Evolutionary conservation across 2,113 vertebrate genomes (phyloP).

Genomic region (Gopherus evgoodei): DNA sequence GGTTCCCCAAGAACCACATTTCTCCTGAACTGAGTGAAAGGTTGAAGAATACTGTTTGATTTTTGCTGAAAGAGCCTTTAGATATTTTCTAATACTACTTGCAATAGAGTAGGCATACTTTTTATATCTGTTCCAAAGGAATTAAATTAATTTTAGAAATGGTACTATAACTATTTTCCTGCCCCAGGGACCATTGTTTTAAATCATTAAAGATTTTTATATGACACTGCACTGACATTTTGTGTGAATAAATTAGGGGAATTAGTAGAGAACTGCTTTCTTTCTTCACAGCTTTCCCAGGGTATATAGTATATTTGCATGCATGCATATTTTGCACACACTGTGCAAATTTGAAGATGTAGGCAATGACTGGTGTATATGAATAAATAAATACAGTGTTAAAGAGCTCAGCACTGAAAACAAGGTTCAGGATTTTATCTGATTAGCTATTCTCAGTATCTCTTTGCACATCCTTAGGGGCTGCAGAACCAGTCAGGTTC

Average conservation of each 20-base stretch:
- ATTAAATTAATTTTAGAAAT: conserved; percentile 81
- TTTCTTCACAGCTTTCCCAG: conserved; percentile 40
- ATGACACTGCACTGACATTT: conserved; percentile 79
- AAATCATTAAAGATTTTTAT: conserved; percentile 79
- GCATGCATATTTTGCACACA: rapidly evolving
- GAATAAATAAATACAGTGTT: background rate
- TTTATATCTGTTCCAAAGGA: conserved; percentile 70
- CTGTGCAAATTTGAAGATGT: background rate
- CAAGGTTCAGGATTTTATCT: background rate
- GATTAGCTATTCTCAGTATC: background rate
- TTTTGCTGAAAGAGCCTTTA: conserved; percentile 23
- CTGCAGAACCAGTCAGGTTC: rapidly evolving
- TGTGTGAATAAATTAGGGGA: conserved; percentile 78
- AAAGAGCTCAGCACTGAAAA: background rate
- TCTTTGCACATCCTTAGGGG: rapidly evolving
- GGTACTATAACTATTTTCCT: conserved; percentile 77
- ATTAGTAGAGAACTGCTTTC: conserved; percentile 68
- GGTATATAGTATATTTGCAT: background rate
- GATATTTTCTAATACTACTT: conserved; percentile 47
- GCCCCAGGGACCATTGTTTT: conserved; percentile 78
- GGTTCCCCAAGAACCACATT: background rate
- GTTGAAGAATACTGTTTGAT: background rate
- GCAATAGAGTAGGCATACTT: conserved; percentile 44
- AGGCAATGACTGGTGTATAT: rapidly evolving
- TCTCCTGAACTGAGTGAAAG: background rate